A percentile compares a stretch with the other conserved stretches of the same genome.
phyloP scores from a whole-genome alignment of 2,113 vertebrate genomes.

The Menura novaehollandiae region DNA sequence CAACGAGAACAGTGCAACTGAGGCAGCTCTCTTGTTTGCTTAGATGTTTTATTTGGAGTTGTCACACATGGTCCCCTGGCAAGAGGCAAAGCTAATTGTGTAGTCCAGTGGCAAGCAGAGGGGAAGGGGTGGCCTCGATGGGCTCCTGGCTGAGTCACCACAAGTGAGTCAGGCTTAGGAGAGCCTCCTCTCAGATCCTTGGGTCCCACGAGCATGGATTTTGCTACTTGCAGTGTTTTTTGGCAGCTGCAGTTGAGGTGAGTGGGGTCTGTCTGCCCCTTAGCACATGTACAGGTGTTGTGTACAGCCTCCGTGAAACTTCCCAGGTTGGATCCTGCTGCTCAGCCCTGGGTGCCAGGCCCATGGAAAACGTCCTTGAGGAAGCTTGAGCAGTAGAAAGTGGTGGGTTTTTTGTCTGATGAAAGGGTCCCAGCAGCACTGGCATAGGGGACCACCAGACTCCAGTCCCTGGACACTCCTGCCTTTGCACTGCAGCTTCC shows the following conservation, averaged over 20 bases:
- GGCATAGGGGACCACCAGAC: not conserved
- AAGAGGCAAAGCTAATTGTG: not conserved
- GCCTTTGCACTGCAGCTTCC: not conserved
- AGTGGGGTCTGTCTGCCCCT: not conserved
- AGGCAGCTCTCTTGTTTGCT: not conserved
- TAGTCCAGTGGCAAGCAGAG: not conserved
- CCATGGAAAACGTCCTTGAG: not conserved
- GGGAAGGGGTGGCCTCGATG: not conserved
- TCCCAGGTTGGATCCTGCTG: not conserved
- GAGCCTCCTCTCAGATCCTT: not conserved
- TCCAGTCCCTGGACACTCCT: not conserved
- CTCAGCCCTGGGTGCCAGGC: not conserved
- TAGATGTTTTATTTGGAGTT: not conserved
- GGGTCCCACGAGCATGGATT: fast-evolving
- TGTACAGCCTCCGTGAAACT: not conserved
- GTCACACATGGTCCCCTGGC: fast-evolving
- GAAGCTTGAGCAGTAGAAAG: not conserved
- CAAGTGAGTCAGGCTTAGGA: not conserved
- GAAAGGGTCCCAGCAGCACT: not conserved
- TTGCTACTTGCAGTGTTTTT: not conserved
- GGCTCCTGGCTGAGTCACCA: not conserved
- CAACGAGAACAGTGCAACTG: not conserved
- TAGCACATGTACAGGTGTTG: too few relatives aligned
- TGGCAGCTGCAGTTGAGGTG: not conserved
- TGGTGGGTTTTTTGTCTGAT: not conserved